phyloP scores from a whole-genome alignment of 2,113 vertebrate species.

The Syngnathus floridae region DNA sequence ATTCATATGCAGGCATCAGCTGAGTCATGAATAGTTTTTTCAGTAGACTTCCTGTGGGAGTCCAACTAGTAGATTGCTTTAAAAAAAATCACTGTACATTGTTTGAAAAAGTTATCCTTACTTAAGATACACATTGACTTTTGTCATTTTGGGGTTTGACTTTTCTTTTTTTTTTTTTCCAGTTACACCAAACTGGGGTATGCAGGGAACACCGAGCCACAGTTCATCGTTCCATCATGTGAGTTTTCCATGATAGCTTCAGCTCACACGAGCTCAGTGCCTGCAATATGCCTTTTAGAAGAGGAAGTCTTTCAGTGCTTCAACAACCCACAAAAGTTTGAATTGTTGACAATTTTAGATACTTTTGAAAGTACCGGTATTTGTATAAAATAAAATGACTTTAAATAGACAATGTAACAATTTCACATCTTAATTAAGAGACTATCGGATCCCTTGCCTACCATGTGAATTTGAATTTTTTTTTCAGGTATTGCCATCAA shows the following conservation, averaged over 20 bases:
- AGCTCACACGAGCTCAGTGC: background rate
- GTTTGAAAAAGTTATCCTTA: constrained; percentile 16
- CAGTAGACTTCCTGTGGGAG: background rate
- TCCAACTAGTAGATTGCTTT: background rate
- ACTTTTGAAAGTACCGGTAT: background rate
- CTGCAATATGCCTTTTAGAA: background rate
- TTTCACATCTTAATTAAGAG: background rate
- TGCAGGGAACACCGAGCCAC: constrained; percentile 96
- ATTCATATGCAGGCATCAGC: background rate
- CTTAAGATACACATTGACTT: background rate
- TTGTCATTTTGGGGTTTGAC: background rate
- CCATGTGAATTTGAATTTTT: background rate
- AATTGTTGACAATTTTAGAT: background rate
- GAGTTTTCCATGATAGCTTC: constrained; percentile 59
- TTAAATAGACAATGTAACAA: background rate
- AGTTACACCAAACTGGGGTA: constrained; percentile 97
- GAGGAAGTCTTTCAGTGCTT: background rate
- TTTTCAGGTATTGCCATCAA: constrained; percentile 94
- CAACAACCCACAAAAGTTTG: background rate
- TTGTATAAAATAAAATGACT: background rate
- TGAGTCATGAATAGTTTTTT: background rate
- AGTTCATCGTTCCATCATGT: constrained; percentile 99
- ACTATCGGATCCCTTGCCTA: no score
- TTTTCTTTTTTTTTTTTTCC: constrained; percentile 58
- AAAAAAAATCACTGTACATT: background rate